These are phyloP conservation scores for Melikaiella ostensackeni DNA, from an alignment of 2,888 invertebrate species.

Conservation along the genomic window DNA sequence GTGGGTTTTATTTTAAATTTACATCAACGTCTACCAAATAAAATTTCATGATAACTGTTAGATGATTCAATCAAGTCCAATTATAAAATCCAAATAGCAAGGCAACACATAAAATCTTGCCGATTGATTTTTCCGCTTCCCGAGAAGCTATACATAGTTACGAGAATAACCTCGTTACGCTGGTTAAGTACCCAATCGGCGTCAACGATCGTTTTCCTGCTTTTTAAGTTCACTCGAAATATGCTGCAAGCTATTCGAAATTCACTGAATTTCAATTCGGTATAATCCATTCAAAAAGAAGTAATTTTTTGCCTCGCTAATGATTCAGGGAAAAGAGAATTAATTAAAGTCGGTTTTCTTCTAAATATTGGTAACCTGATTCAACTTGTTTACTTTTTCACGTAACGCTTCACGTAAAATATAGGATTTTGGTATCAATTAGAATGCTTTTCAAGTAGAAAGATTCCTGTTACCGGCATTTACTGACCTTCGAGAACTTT, in stretches of 20 bases:
- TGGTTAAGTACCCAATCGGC: slow-evolving; percentile 1
- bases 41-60: background rate
- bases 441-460: too few relatives aligned
- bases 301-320: background rate
- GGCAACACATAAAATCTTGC: background rate
- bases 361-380: background rate
- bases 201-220: slow-evolving; percentile 4
- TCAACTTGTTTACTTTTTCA: background rate
- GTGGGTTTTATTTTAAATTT: background rate
- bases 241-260: background rate
- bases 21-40: background rate
- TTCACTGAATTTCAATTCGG: background rate
- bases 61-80: background rate
- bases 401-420: background rate
- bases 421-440: background rate
- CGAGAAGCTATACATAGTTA: background rate
- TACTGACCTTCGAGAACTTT: too few relatives aligned
- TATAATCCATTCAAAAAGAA: background rate
- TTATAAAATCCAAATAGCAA: background rate
- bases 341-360: background rate
- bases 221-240: slow-evolving; percentile 13
- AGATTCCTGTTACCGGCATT: too few relatives aligned
- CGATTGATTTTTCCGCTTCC: background rate
- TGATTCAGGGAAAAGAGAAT: background rate
- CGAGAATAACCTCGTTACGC: slow-evolving; percentile 1